Percentiles rank a stretch among this genome's conserved stretches.
These are phyloP conservation scores for Clarias macrocephalus DNA, from an alignment of 2,113 vertebrate species.

Conservation along the genomic window DNA sequence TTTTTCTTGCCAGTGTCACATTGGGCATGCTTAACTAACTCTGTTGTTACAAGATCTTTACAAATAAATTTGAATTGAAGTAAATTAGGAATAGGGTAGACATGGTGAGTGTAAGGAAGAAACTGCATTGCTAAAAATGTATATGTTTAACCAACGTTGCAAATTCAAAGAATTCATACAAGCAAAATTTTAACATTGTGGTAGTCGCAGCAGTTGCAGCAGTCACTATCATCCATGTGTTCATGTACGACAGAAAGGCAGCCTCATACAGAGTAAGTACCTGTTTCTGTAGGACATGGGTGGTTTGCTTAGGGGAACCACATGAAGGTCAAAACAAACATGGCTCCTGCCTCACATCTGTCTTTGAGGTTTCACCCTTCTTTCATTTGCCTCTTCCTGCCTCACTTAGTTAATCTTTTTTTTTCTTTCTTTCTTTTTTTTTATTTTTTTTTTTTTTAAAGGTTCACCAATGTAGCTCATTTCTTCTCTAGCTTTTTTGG, in stretches of 20 bases:
- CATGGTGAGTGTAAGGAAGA: background rate
- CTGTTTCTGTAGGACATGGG: slow-evolving; percentile 41
- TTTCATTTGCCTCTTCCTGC: slow-evolving; percentile 53
- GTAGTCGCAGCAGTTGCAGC: background rate
- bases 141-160: background rate
- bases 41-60: background rate
- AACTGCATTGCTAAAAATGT: background rate
- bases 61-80: background rate
- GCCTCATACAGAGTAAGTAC: background rate
- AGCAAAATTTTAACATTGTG: background rate
- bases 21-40: too few species aligned
- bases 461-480: background rate
- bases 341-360: slow-evolving; percentile 54
- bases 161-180: background rate
- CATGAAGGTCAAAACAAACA: slow-evolving; percentile 57
- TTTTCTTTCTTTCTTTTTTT: too few species aligned
- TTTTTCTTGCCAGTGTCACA: background rate
- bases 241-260: background rate
- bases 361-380: slow-evolving; percentile 54
- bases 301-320: slow-evolving; percentile 54
- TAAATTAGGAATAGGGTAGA: background rate
- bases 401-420: slow-evolving; percentile 26
- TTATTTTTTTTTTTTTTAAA: background rate
- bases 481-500: background rate
- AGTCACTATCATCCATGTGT: background rate